Evolutionary conservation across 1,140 invertebrate species (phyloP).

Genomic region (Ips typographus): DNA sequence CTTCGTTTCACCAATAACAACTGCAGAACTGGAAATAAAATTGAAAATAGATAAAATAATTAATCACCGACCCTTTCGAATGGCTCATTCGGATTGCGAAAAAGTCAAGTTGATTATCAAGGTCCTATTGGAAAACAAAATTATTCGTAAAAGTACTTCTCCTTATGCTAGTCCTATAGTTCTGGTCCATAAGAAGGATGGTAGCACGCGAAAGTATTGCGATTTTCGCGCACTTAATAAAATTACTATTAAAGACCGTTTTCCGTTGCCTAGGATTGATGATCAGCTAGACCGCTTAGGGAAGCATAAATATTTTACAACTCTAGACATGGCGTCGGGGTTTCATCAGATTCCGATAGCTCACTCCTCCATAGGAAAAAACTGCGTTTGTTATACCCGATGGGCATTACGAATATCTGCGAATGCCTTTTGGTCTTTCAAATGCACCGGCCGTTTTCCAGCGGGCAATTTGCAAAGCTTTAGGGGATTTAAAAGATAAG

Average conservation of each 20-base stretch:
- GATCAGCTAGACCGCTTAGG: conserved; percentile 7
- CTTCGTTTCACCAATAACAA: too few species aligned
- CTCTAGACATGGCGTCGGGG: conserved; percentile 37
- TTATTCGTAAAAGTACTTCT: conserved; percentile 49
- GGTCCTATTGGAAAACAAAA: conserved; percentile 42
- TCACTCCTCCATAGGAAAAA: conserved; percentile 44
- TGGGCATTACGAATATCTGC: conserved; percentile 52
- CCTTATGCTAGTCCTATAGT: conserved; percentile 49
- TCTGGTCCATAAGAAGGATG: conserved; percentile 49
- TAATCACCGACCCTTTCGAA: conserved; percentile 23
- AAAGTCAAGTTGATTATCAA: conserved; percentile 24
- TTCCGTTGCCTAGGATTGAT: conserved; percentile 49
- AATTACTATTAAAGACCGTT: conserved; percentile 47
- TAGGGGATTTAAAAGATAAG: conserved; percentile 34
- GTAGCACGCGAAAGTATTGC: conserved; percentile 46
- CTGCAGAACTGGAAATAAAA: too few species aligned
- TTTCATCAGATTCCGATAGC: conserved; percentile 45
- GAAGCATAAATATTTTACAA: neutral
- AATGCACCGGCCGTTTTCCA: conserved; percentile 53
- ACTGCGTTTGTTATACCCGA: conserved; percentile 43
- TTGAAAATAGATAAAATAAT: too few species aligned
- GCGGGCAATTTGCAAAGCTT: conserved; percentile 48
- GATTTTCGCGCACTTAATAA: conserved; percentile 48
- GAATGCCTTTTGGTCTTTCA: conserved; percentile 53
- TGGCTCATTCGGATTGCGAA: conserved; percentile 17